Evolutionary conservation across 2,797 vertebrate genomes (phyloP).

Genomic region (Craterocephalus amniculus): DNA sequence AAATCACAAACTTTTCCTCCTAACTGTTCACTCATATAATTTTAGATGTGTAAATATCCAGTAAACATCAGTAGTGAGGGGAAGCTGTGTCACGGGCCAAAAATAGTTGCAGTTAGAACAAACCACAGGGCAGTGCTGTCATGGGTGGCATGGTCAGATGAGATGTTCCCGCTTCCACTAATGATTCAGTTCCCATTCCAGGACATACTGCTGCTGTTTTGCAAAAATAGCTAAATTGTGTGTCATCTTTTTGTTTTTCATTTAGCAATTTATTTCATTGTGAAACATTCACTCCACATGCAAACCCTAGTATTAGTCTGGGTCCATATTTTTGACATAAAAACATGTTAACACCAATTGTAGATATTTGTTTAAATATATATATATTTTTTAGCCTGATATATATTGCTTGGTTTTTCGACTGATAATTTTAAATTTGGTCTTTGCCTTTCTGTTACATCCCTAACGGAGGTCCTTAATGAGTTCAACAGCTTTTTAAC

Average conservation of each 20-base stretch:
- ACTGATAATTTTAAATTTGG: neutral
- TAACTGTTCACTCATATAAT: constrained; percentile 3
- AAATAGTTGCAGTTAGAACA: neutral
- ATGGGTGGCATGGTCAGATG: neutral
- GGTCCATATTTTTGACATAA: neutral
- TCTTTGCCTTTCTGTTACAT: neutral
- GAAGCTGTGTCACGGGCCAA: neutral
- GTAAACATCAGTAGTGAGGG: constrained; percentile 1
- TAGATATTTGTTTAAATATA: neutral
- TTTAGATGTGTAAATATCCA: constrained; percentile 14
- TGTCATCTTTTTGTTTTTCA: neutral
- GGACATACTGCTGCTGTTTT: neutral
- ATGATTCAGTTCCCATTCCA: neutral
- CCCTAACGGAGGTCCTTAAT: no score
- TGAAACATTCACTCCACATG: neutral
- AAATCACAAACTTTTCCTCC: constrained; percentile 39
- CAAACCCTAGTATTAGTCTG: neutral
- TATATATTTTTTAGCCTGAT: neutral
- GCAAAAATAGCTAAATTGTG: neutral
- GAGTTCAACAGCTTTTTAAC: neutral
- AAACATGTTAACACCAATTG: neutral
- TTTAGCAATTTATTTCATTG: neutral
- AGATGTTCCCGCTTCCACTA: neutral
- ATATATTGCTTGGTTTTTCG: no score
- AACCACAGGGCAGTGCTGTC: neutral